Evolutionary conservation across 2,113 vertebrate species (phyloP).

Genomic region (Dissostichus mawsoni): DNA sequence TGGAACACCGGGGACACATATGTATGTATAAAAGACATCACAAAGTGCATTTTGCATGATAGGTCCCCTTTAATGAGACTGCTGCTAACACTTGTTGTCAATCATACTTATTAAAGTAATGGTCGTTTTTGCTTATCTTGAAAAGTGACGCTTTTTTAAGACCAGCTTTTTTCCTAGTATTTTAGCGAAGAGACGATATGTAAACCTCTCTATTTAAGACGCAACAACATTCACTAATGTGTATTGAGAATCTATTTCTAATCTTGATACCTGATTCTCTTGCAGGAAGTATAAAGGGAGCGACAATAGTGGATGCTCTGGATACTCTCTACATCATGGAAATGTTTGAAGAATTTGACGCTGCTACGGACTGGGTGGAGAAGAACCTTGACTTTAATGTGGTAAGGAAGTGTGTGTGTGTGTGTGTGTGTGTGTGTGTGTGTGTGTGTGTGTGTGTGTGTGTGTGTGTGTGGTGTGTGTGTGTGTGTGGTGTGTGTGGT

Average conservation of each 20-base stretch:
- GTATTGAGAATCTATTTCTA: background rate
- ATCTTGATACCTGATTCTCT: conserved; percentile 2
- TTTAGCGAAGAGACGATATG: too few species aligned
- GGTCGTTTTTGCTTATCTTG: conserved; percentile 1
- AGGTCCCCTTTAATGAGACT: too few species aligned
- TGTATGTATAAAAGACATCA: too few species aligned
- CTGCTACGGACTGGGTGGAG: conserved; percentile 94
- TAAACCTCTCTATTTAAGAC: background rate
- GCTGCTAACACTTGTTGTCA: conserved; percentile 31
- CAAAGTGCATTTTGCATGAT: too few species aligned
- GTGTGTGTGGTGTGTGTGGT: too few species aligned
- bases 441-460: too few species aligned
- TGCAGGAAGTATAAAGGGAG: conserved; percentile 88
- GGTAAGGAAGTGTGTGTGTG: conserved; percentile 83
- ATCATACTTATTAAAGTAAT: background rate
- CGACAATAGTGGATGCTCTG: conserved; percentile 96
- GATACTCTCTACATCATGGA: conserved; percentile 97
- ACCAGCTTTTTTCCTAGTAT: too few species aligned
- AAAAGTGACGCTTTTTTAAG: background rate
- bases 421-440: conserved; percentile 9
- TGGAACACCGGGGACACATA: too few species aligned
- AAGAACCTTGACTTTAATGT: conserved; percentile 96
- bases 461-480: too few species aligned
- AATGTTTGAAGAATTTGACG: conserved; percentile 95
- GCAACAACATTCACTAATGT: too few species aligned